Evolutionary conservation across 2,797 vertebrate genomes (phyloP), one percentile per base, ranked within the genome.

Genomic region (Siniperca scherzeri): DNA sequence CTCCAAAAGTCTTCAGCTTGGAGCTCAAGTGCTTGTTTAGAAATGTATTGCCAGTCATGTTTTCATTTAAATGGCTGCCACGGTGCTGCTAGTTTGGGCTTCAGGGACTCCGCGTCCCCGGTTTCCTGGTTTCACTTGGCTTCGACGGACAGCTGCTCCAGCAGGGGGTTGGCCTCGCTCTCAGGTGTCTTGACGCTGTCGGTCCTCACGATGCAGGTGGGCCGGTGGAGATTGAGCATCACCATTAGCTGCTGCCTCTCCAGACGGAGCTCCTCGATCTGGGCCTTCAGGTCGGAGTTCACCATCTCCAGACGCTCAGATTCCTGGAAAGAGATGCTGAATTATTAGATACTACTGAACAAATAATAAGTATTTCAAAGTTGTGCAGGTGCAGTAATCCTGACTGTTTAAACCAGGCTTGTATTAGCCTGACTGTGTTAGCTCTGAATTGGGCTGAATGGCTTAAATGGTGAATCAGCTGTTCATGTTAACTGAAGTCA

Each of bases 171-270:
- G 91, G 93, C 95, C 93, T 98, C 98, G 0, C 87, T 94, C 89
- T 98, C 98, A 0, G 98, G 98, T 0, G 97, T 98, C 92, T 97
- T 97, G 83, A 98, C 91, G 55, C 98, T 99, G 94, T 98, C 97
- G 3, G 97, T 99, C 84, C 98, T 93, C 84, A 99, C 98, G 0
- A 99, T 99, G 94, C 98, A 99, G 74, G 98, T 98, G 87, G 98
- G 98, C 81, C 98, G 96, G 81, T 99, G 98, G 52, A 97, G 97
- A 83, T 98, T 99, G 70, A 99, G 96, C 97, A 99, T 97, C 83
- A 98, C 95, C 92, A 99, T 97, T 7, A 99, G 96, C 94, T 98
- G 97, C 94, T 99, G 98, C 75, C 97, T 93, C 89, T 99, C 98
- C 74, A 97, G 91, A 57, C 98, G 98, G 86, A 99, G 96, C 89